Conservation (phyloP, 2,888 invertebrate genomes). For the Smittia sp. region DNA sequence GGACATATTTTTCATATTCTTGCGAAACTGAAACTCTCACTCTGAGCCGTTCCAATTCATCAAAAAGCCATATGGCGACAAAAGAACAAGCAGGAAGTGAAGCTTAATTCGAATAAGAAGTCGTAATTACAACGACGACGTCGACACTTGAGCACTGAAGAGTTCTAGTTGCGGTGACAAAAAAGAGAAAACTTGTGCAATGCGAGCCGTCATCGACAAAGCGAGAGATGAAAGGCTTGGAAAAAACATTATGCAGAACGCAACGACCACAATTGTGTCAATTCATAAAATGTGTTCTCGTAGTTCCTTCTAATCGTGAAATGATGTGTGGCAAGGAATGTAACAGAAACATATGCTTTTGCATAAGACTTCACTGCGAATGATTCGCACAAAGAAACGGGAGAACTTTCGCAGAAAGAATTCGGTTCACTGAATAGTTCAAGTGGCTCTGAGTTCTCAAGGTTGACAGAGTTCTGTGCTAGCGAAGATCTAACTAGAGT, state of each 20-base stretch:
- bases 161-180: conserved; percentile 25
- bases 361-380: neutral
- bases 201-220: neutral
- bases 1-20: neutral
- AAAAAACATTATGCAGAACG: conserved; percentile 14
- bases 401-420: no score
- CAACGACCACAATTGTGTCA: conserved; percentile 28
- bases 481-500: no score
- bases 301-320: conserved; percentile 22
- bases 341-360: neutral
- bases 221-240: neutral
- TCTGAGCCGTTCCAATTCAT: no score
- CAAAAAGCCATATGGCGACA: neutral
- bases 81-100: conserved; percentile 14
- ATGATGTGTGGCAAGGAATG: conserved; percentile 35
- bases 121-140: neutral
- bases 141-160: conserved; percentile 25
- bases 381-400: no score
- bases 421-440: no score
- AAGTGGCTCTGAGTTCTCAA: no score
- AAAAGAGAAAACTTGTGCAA: conserved; percentile 31
- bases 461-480: no score
- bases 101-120: conserved; percentile 6
- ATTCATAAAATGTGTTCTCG: conserved; percentile 12
- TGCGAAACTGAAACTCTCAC: neutral